A percentile compares a stretch with the other conserved stretches of the same genome.
These are phyloP conservation scores for Tachycineta bicolor DNA, from an alignment of 2,113 vertebrate genomes.

Conservation along the genomic window DNA sequence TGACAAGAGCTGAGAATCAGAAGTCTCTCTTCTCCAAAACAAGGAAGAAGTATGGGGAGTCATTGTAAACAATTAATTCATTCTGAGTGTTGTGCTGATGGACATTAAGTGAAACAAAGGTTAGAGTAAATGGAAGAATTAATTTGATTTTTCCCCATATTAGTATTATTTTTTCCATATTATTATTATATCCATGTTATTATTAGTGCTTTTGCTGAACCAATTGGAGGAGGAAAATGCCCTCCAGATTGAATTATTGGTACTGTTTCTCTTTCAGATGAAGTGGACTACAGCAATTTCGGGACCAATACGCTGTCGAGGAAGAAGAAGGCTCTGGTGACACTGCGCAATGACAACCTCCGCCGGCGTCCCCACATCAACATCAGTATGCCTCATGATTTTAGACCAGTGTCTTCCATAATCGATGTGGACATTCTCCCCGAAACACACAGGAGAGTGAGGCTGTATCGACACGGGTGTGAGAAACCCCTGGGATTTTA, in stretches of 20 bases:
- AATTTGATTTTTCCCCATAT: background rate
- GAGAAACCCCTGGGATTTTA: constrained; percentile 97
- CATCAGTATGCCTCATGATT: constrained; percentile 95
- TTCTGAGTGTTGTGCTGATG: background rate
- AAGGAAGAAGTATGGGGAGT: background rate
- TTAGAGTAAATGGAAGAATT: background rate
- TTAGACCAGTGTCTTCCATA: constrained; percentile 95
- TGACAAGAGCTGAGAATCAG: background rate
- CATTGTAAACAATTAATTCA: background rate
- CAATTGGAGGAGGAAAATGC: background rate
- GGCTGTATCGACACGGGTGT: constrained; percentile 92
- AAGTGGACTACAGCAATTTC: constrained; percentile 91
- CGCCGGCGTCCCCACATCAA: constrained; percentile 91
- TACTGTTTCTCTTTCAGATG: constrained; percentile 82
- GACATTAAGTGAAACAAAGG: background rate
- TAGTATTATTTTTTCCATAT: background rate
- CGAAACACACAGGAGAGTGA: constrained; percentile 91
- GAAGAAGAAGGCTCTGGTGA: constrained; percentile 88
- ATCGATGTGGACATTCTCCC: constrained; percentile 98
- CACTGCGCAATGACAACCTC: constrained; percentile 88
- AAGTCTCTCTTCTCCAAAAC: background rate
- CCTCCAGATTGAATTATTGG: background rate
- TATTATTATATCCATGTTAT: background rate
- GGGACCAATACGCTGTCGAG: constrained; percentile 88
- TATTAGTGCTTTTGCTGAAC: background rate